Evolutionary conservation across 2,888 invertebrate genomes (phyloP).

Genomic region (Ophonus ardosiacus): DNA sequence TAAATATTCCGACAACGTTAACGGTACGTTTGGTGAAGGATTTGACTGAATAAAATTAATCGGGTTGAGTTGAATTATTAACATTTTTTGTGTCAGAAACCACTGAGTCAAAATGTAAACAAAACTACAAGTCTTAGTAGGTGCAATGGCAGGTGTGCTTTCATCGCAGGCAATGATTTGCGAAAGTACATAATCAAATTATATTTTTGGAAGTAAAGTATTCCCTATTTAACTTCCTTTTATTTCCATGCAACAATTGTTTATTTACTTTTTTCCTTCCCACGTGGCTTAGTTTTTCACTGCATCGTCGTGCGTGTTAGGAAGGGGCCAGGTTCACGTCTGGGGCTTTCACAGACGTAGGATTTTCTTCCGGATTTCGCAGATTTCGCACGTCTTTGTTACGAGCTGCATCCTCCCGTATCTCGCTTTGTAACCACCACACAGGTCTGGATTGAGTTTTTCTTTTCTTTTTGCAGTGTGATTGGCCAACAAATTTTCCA

Average conservation of each 20-base stretch:
- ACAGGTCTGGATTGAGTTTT: constrained; percentile 9
- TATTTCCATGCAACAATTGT: not conserved
- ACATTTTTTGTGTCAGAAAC: too few relatives aligned
- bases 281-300: not conserved
- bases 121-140: too few relatives aligned
- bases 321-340: not conserved
- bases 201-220: too few relatives aligned
- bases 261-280: not conserved
- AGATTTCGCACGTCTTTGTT: constrained; percentile 45
- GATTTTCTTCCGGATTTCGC: constrained; percentile 29
- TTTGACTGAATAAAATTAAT: too few relatives aligned
- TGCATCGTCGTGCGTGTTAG: not conserved
- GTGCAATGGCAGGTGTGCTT: too few relatives aligned
- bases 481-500: constrained; percentile 11
- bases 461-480: not conserved
- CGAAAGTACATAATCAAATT: too few relatives aligned
- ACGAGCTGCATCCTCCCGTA: not conserved
- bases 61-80: too few relatives aligned
- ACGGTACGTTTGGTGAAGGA: too few relatives aligned
- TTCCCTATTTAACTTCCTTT: not conserved
- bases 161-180: too few relatives aligned
- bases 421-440: not conserved
- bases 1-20: too few relatives aligned
- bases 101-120: too few relatives aligned
- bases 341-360: not conserved